A percentile compares a stretch with the other conserved stretches of the same genome.
These are phyloP conservation scores for Agriopis leucophaearia DNA, from an alignment of 2,888 invertebrate genomes.

Conservation along the genomic window DNA sequence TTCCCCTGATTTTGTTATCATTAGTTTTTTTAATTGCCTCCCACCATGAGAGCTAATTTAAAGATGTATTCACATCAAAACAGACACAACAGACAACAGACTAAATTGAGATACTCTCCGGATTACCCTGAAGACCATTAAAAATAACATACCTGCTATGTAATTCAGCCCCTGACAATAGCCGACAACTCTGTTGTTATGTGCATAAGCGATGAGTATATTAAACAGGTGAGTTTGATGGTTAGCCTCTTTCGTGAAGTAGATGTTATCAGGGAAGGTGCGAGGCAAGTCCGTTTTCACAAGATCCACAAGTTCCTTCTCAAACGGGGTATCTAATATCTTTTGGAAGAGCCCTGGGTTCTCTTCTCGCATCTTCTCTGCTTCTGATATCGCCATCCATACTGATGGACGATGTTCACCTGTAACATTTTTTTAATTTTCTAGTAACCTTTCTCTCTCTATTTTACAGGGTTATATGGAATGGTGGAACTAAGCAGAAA, in stretches of 20 bases:
- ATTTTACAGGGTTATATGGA: too few relatives aligned
- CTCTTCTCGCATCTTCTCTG: conserved; percentile 88
- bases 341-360: conserved; percentile 89
- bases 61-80: too few relatives aligned
- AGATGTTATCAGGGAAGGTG: conserved; percentile 98
- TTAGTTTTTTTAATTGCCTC: too few relatives aligned
- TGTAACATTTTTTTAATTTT: conserved; percentile 43
- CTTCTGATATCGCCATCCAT: conserved; percentile 96
- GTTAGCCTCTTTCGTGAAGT: conserved; percentile 92
- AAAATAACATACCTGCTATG: conserved; percentile 88
- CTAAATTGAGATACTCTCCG: too few relatives aligned
- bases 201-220: conserved; percentile 95
- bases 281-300: conserved; percentile 96
- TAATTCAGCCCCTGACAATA: conserved; percentile 99
- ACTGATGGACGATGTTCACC: conserved; percentile 89
- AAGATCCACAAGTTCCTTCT: conserved; percentile 91
- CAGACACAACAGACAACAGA: too few relatives aligned
- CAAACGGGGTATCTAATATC: conserved; percentile 89
- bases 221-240: conserved; percentile 93
- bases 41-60: too few relatives aligned
- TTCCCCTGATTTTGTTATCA: too few relatives aligned
- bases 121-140: too few relatives aligned
- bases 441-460: background rate
- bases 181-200: conserved; percentile 94
- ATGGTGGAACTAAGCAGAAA: too few relatives aligned